phyloP scores from a whole-genome alignment of 2,797 vertebrate genomes.

The Hoplostethus atlanticus region DNA sequence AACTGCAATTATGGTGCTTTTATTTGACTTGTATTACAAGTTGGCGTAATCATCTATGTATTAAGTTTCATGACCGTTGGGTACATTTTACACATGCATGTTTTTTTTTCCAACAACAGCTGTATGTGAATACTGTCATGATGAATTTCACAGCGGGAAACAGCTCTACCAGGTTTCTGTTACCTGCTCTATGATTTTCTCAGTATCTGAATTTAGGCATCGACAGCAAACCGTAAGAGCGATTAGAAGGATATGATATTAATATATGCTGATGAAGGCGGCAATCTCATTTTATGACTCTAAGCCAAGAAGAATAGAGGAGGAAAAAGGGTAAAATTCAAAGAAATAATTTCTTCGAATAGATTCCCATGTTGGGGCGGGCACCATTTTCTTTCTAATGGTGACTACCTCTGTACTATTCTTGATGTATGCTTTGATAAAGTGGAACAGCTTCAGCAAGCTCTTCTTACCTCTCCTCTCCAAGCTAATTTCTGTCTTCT shows the following conservation, averaged over 20 bases:
- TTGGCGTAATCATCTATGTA: not conserved
- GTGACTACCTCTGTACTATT: not conserved
- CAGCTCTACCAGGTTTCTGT: not conserved
- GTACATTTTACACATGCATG: not conserved
- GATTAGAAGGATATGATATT: not conserved
- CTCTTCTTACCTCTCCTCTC: slow-evolving; percentile 13
- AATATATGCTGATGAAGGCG: not conserved
- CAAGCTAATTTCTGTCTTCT: slow-evolving; percentile 17
- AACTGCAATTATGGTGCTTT: not conserved
- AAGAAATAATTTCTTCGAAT: not conserved
- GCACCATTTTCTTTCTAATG: not conserved
- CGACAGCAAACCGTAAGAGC: not conserved
- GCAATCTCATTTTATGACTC: not conserved
- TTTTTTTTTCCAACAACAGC: no score
- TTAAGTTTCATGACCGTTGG: not conserved
- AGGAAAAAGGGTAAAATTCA: not conserved
- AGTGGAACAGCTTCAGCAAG: slow-evolving; percentile 18
- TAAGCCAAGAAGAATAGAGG: not conserved
- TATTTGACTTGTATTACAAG: not conserved
- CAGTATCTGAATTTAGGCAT: not conserved
- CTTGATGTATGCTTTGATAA: not conserved
- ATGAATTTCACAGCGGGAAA: not conserved
- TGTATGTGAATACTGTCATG: not conserved
- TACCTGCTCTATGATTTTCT: not conserved
- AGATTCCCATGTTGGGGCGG: not conserved